Evolutionary conservation across 2,113 vertebrate genomes (phyloP), one percentile per base, ranked within the genome.

Genomic region (Hepsetus odoe): DNA sequence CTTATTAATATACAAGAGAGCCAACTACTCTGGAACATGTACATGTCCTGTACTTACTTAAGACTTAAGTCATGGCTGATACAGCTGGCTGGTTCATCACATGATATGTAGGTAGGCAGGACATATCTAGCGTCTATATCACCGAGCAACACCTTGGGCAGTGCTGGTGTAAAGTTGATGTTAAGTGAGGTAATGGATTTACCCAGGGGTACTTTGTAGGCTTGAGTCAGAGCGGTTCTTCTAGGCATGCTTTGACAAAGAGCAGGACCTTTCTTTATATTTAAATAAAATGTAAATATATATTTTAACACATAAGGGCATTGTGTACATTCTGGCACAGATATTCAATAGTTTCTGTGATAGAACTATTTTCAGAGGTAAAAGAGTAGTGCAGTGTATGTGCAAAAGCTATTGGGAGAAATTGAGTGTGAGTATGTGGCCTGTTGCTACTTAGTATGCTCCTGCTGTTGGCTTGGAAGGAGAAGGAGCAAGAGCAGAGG

Each of bases 1-100:
- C 30, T 79, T 65, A 83, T 83, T 80, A 82, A 83, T 62, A 76
- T 58, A 32, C 68, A 65, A 81, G 61, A 30, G 13, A 53, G 33
- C 51, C 49, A 51, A 55, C 13, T 28, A 18, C 28, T 56, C 64
- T 62, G 55, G n/a, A 28, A 44, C 20, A 66, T 40, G 40, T 49
- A 66, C 53, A 53, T 51, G 64, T 10, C n/a, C n/a, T n/a, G 22
- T 64, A 59, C 30, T 49, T 7, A n/a, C 26, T 67, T 55, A 5
- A 40, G 8, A n/a, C 8, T 30, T 66, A 35, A n/a, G 35, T 64
- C 61, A 38, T 65, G 77, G 70, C 59, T 72, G 46, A 55, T 22
- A 53, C 51, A 61, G 64, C 28, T 65, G 69, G 35, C 58, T 65
- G 58, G 22, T 33, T 80, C 22, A 35, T 72, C 33, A 13, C 0